Percentiles rank a stretch among this genome's conserved stretches.
phyloP scores from a whole-genome alignment of 2,113 vertebrate species.

The Salvator merianae region DNA sequence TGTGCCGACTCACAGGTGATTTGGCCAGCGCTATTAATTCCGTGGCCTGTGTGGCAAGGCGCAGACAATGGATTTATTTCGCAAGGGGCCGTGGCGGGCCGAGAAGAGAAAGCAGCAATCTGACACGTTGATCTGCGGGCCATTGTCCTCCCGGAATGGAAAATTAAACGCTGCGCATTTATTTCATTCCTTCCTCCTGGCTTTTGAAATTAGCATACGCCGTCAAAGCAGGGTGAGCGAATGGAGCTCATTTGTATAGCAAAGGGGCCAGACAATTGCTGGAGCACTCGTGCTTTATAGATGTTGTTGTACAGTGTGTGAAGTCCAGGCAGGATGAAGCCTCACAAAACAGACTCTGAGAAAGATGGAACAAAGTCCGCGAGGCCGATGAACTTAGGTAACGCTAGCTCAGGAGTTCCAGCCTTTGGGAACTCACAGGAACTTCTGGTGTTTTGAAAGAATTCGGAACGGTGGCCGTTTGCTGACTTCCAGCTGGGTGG shows the following conservation, averaged over 20 bases:
- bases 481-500: too few relatives aligned
- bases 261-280: background rate
- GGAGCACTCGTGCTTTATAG: too few relatives aligned
- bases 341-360: too few relatives aligned
- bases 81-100: background rate
- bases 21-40: background rate
- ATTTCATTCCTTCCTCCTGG: background rate
- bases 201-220: background rate
- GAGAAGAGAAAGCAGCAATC: constrained; percentile 7
- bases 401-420: too few relatives aligned
- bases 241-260: background rate
- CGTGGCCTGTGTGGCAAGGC: background rate
- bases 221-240: background rate
- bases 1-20: constrained; percentile 10
- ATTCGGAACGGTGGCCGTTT: too few relatives aligned
- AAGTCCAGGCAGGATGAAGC: too few relatives aligned
- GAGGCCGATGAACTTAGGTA: too few relatives aligned
- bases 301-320: too few relatives aligned
- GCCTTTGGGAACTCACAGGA: too few relatives aligned
- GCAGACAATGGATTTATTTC: constrained; percentile 9
- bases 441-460: too few relatives aligned
- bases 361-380: too few relatives aligned
- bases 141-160: background rate
- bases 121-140: constrained; percentile 7
- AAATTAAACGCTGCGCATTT: constrained; percentile 21